Evolutionary conservation across 64 coral and sea anemone genomes (phyloP).

Genomic region (Montipora cactus): DNA sequence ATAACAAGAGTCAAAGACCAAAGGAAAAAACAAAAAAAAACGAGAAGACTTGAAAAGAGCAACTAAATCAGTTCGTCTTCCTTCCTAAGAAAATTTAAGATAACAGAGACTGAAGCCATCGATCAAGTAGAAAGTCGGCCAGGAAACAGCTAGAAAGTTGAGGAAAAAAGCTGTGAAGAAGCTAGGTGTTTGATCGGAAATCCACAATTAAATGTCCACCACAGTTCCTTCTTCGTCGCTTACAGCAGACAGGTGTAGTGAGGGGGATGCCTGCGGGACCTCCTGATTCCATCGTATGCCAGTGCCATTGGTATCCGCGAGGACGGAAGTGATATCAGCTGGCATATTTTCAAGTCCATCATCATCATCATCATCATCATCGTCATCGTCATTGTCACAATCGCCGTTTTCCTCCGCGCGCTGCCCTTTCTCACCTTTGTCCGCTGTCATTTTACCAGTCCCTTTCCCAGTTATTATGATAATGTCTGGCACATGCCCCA

Average conservation of each 20-base stretch:
- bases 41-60: background rate
- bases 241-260: background rate
- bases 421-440: background rate
- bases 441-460: background rate
- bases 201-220: background rate
- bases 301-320: background rate
- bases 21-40: background rate
- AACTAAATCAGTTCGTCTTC: background rate
- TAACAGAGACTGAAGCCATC: too few species aligned
- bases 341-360: background rate
- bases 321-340: background rate
- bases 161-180: background rate
- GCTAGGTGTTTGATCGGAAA: background rate
- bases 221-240: conserved; percentile 29
- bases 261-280: background rate
- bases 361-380: background rate
- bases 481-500: conserved; percentile 29
- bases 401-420: background rate
- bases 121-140: background rate
- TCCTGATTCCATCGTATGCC: background rate
- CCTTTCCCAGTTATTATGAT: conserved; percentile 12
- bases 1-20: too few species aligned
- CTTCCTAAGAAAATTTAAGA: too few species aligned
- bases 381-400: background rate
- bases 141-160: background rate